A percentile compares a stretch with the other conserved stretches of the same genome.
phyloP scores from a whole-genome alignment of 2,888 invertebrate genomes.

The Callinectes sapidus region DNA sequence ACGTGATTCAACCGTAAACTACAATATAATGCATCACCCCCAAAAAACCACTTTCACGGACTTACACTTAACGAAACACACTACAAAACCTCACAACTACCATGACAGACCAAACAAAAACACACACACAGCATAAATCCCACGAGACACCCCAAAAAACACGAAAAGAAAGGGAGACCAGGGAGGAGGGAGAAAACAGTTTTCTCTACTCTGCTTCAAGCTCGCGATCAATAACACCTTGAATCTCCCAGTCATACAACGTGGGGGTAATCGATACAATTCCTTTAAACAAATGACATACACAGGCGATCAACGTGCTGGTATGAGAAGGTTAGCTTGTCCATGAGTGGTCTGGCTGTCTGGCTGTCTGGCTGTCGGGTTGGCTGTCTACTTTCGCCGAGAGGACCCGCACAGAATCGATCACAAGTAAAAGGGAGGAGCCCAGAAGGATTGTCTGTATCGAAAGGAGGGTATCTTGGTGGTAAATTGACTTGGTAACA shows the following conservation, averaged over 20 bases:
- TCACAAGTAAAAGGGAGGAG: neutral
- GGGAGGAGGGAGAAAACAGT: neutral
- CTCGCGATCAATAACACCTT: neutral
- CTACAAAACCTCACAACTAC: neutral
- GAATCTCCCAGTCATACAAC: neutral
- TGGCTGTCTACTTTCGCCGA: too few species aligned
- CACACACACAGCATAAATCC: neutral
- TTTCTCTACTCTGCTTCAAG: neutral
- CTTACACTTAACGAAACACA: neutral
- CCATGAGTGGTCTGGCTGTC: too few species aligned
- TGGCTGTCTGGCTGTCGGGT: too few species aligned
- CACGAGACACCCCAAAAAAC: neutral
- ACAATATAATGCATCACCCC: neutral
- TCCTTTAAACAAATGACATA: conserved; percentile 1
- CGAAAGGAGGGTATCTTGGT: neutral
- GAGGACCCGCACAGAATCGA: neutral
- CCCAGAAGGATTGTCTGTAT: neutral
- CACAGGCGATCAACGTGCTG: neutral
- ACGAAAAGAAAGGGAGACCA: neutral
- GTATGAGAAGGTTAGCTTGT: too few species aligned
- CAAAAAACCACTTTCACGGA: neutral
- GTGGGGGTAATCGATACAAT: neutral
- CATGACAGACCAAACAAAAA: neutral
- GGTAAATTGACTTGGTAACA: neutral
- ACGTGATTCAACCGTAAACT: conserved; percentile 9